A percentile compares a stretch with the other conserved stretches of the same genome.
Conservation (phyloP, 2,888 invertebrate species). For the Onthophagus sagittarius region DNA sequence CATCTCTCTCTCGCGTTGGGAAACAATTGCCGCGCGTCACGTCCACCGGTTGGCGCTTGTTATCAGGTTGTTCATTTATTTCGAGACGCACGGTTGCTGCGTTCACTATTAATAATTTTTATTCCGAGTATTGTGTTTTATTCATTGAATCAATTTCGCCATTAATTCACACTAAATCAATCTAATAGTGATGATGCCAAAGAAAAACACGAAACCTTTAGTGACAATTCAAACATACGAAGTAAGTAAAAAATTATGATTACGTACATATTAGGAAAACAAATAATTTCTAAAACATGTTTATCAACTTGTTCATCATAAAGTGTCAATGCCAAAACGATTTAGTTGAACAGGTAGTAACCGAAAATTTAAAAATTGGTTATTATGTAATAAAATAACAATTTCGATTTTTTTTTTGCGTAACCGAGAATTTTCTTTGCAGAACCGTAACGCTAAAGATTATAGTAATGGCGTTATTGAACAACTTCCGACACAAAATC, state of each 20-base stretch:
- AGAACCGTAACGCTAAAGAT: conserved; percentile 43
- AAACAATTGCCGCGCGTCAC: neutral
- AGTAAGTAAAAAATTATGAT: conserved; percentile 45
- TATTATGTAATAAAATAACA: neutral
- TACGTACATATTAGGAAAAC: too few relatives aligned
- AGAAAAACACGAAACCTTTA: conserved; percentile 47
- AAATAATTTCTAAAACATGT: too few relatives aligned
- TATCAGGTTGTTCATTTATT: neutral
- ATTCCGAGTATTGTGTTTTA: too few relatives aligned
- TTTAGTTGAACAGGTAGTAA: neutral
- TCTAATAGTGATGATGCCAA: neutral
- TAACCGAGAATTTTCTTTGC: conserved; percentile 27
- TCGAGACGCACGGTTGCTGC: neutral
- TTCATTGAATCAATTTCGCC: too few relatives aligned
- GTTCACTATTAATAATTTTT: neutral
- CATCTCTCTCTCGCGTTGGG: neutral
- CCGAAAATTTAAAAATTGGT: neutral
- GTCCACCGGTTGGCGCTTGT: neutral
- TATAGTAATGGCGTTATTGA: conserved; percentile 39
- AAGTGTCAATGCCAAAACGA: neutral
- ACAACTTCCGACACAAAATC: conserved; percentile 35
- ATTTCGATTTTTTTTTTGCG: neutral
- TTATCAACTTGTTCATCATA: neutral
- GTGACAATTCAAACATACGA: conserved; percentile 60
- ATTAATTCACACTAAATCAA: neutral